Evolutionary conservation across 2,797 vertebrate genomes (phyloP).

Genomic region (Harpagifer antarcticus): DNA sequence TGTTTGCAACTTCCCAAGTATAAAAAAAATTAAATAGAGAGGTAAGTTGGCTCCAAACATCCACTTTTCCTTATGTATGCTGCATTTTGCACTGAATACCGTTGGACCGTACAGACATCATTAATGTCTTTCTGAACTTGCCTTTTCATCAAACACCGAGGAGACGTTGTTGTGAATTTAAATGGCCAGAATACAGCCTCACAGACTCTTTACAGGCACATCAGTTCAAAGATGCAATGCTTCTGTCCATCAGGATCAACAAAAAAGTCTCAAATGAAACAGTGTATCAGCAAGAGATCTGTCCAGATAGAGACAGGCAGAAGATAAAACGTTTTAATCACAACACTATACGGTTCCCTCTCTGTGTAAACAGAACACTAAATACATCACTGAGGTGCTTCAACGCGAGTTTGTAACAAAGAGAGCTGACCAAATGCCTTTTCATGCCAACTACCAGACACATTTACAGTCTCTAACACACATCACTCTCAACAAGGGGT

Average conservation of each 20-base stretch:
- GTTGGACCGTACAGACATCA: not conserved
- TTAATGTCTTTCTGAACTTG: not conserved
- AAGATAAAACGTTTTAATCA: constrained; percentile 71
- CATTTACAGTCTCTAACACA: constrained; percentile 17
- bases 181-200: not conserved
- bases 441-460: constrained; percentile 35
- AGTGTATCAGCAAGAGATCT: constrained; percentile 43
- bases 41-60: too few species aligned
- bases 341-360: constrained; percentile 23
- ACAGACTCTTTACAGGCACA: not conserved
- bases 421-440: constrained; percentile 48
- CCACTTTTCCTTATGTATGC: too few species aligned
- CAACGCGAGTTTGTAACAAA: constrained; percentile 12
- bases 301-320: constrained; percentile 36
- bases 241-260: constrained; percentile 19
- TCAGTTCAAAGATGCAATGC: not conserved
- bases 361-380: constrained; percentile 28
- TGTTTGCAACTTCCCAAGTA: too few species aligned
- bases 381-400: constrained; percentile 45
- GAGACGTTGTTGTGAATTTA: too few species aligned
- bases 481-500: constrained; percentile 10
- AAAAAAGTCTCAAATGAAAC: constrained; percentile 21
- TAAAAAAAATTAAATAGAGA: too few species aligned
- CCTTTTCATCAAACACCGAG: not conserved
- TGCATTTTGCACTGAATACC: not conserved